Evolutionary conservation across 2,888 invertebrate genomes (phyloP).

Genomic region (Pegoplata infirma): DNA sequence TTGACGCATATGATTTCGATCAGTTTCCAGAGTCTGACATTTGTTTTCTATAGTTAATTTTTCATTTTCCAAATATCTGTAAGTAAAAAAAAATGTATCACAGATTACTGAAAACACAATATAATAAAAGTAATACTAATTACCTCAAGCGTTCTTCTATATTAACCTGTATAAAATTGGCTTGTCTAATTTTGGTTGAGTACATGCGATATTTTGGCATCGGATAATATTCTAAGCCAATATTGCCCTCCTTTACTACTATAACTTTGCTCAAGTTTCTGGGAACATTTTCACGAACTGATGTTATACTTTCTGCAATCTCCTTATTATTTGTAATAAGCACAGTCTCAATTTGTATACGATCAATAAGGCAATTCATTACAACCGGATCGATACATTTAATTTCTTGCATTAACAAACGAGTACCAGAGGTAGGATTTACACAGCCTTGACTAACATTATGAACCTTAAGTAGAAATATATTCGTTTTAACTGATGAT

Average conservation of each 20-base stretch:
- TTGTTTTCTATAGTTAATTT: conserved; percentile 35
- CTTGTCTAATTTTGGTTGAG: conserved; percentile 80
- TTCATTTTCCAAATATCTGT: conserved; percentile 40
- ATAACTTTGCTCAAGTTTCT: conserved; percentile 83
- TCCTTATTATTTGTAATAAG: conserved; percentile 83
- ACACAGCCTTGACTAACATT: conserved; percentile 77
- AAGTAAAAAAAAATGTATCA: no score
- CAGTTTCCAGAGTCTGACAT: conserved; percentile 46
- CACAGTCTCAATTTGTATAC: conserved; percentile 84
- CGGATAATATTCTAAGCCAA: conserved; percentile 83
- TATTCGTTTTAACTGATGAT: no score
- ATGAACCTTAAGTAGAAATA: conserved; percentile 75
- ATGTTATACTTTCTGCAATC: conserved; percentile 85
- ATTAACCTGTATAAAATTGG: conserved; percentile 84
- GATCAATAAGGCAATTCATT: conserved; percentile 92
- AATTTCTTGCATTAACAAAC: conserved; percentile 83
- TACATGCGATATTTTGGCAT: conserved; percentile 88
- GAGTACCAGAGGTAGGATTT: conserved; percentile 67
- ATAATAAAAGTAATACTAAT: no score
- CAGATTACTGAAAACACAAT: no score
- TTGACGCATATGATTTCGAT: conserved; percentile 56
- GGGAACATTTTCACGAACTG: conserved; percentile 83
- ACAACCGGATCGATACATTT: conserved; percentile 87
- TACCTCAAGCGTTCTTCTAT: conserved; percentile 81
- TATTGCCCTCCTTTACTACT: conserved; percentile 80